phyloP scores from a whole-genome alignment of 2,797 vertebrate genomes.

The Enteromius anoplus region DNA sequence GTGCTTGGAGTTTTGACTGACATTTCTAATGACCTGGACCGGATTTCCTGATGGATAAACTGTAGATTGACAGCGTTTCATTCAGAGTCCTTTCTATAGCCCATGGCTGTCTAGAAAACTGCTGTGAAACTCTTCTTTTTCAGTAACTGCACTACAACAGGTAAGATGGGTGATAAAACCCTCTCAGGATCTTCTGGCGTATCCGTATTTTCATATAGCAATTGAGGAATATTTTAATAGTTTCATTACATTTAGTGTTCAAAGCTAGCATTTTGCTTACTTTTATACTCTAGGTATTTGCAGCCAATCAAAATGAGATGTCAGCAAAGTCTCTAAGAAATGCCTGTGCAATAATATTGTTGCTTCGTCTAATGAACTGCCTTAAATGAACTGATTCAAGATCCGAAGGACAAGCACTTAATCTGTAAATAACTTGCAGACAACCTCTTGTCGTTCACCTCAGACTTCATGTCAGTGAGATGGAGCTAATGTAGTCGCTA shows the following conservation, averaged over 20 bases:
- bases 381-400: constrained; percentile 23
- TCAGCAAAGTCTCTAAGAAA: neutral
- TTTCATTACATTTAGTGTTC: neutral
- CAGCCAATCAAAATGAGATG: neutral
- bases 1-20: constrained; percentile 29
- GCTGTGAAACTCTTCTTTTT: constrained; percentile 55
- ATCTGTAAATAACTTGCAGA: constrained; percentile 27
- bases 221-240: neutral
- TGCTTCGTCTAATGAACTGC: neutral
- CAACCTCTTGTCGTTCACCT: neutral
- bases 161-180: constrained; percentile 50
- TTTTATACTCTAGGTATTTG: constrained; percentile 1
- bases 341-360: neutral
- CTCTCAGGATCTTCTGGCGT: neutral
- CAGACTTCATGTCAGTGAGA: constrained; percentile 26
- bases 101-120: constrained; percentile 63
- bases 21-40: constrained; percentile 53
- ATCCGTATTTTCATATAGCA: neutral
- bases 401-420: constrained; percentile 1
- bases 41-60: constrained; percentile 65
- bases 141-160: constrained; percentile 67
- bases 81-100: constrained; percentile 45
- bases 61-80: constrained; percentile 65
- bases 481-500: neutral
- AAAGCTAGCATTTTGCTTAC: neutral